Evolutionary conservation across 2,797 vertebrate species (phyloP).

Genomic region (Sebastes taczanowskii): DNA sequence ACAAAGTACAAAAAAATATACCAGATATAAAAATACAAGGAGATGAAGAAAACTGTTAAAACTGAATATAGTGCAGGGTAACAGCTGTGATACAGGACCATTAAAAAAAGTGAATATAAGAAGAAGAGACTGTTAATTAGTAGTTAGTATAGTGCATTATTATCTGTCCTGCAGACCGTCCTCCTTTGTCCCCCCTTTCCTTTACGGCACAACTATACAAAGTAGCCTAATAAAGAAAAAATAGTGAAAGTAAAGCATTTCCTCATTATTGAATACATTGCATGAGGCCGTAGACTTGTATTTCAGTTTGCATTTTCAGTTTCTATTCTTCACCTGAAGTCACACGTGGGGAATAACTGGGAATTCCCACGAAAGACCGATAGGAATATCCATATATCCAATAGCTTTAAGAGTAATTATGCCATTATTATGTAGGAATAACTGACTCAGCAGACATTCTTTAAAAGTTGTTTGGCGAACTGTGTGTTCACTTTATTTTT

Average conservation of each 20-base stretch:
- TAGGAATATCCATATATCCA: background rate
- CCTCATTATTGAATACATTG: accelerated
- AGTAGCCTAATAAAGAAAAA: background rate
- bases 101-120: too few relatives aligned
- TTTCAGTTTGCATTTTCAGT: background rate
- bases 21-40: too few relatives aligned
- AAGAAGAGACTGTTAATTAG: too few relatives aligned
- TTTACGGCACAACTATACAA: too few relatives aligned
- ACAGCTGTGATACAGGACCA: too few relatives aligned
- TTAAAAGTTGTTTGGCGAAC: background rate
- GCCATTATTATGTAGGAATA: background rate
- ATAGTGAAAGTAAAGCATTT: accelerated
- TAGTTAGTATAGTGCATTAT: too few relatives aligned
- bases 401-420: background rate
- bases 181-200: too few relatives aligned
- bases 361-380: constrained; percentile 34
- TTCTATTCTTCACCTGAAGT: constrained; percentile 19
- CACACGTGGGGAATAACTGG: constrained; percentile 35
- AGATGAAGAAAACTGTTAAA: too few relatives aligned
- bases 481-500: too few relatives aligned
- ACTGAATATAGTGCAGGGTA: too few relatives aligned
- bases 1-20: too few relatives aligned
- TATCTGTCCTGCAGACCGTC: too few relatives aligned
- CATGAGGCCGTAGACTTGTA: accelerated
- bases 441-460: background rate